Percentiles rank a stretch among this genome's conserved stretches.
Conservation (phyloP, 2,113 vertebrate species). For the Platysternon megacephalum region DNA sequence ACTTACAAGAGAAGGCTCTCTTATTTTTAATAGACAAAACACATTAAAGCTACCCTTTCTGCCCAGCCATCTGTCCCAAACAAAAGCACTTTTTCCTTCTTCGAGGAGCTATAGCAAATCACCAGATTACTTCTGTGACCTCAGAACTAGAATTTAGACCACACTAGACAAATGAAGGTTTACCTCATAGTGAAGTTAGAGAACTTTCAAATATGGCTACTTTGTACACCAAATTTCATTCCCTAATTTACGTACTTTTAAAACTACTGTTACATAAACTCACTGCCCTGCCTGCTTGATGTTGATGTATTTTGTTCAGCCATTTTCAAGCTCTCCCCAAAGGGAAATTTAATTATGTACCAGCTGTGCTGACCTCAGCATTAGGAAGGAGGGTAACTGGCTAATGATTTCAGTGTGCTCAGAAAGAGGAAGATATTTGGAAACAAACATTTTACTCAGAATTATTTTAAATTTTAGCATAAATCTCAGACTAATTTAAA, state of each 20-base stretch:
- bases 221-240: neutral
- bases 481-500: neutral
- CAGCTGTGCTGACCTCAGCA: constrained; percentile 21
- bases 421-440: neutral
- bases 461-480: neutral
- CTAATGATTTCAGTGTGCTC: neutral
- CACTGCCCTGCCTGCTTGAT: neutral
- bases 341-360: constrained; percentile 7
- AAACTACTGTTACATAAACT: neutral
- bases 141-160: neutral
- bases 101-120: neutral
- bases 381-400: neutral
- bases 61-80: neutral
- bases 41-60: neutral
- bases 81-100: neutral
- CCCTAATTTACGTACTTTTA: neutral
- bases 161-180: neutral
- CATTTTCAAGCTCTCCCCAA: neutral
- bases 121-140: neutral
- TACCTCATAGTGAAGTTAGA: neutral
- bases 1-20: neutral
- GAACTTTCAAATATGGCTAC: neutral
- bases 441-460: neutral
- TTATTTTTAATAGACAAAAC: neutral
- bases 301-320: neutral